Base-by-base conservation (phyloP, 1,140 invertebrate species). In the Heliconius melpomene region DNA sequence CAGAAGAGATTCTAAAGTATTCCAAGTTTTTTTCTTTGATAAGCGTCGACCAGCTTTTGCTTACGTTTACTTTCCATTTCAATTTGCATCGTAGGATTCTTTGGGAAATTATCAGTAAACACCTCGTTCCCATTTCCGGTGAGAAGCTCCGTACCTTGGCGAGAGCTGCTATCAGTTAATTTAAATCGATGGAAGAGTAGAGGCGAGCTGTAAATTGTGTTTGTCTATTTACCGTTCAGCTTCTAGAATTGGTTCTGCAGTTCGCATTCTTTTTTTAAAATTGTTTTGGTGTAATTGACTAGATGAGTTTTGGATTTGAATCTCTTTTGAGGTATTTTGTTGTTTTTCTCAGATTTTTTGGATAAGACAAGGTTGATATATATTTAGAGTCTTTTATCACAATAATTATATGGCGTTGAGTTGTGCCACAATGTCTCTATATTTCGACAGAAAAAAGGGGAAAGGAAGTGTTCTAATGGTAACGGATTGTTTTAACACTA, bases 41-140 rank as follows among this genome's bases (percentile, higher is more conserved):
- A 46, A 54, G 26, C 2, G 32, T 46, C 32, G 54, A 72, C 36
- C 32, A 32, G 72, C 72, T 29, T 72, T 72, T 74, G 74, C 60
- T 66, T 66, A 57, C 57, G 78, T 79, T 75, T 76, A 79, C 79
- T 79, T 76, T 76, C 74, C 32, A 79, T 79, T 79, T 79, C 74
- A 76, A 79, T 79, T 79, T 79, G 36, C 74, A 38, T 79, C 52
- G 73, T 60, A 57, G 75, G 74, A 46, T 74, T 72, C 66, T 72
- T 54, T 72, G 73, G 40, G 16, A 73, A 79, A 76, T 79, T 75
- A 76, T 79, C 46, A 72, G 74, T 66, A 72, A 79, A 76, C 50
- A 76, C 66, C 36, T 71, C 29, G 77, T 74, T 76, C 57, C 70
- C 60, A 76, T 79, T 79, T 76, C 79, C 79, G 46, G 60, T 29